Percentiles rank a stretch among this genome's conserved stretches.
Conservation (phyloP, 1,140 invertebrate species). For the Hypsibius dujardini region DNA sequence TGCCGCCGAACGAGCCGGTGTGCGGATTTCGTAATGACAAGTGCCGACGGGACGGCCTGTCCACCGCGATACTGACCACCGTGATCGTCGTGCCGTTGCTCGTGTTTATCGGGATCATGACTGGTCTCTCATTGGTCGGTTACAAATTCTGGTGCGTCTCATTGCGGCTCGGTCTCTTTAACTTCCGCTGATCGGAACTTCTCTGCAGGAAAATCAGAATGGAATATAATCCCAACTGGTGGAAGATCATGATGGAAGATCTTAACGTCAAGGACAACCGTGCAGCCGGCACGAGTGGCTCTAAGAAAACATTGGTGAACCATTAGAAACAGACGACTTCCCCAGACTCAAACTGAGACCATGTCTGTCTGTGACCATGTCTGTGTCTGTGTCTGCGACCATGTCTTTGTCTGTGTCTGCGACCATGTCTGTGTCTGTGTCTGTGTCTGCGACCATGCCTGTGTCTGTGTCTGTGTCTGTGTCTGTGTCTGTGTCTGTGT, state of each 20-base stretch:
- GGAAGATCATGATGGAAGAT: not conserved
- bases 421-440: too few relatives aligned
- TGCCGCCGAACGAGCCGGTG: not conserved
- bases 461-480: too few relatives aligned
- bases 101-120: not conserved
- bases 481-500: too few relatives aligned
- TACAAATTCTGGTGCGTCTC: not conserved
- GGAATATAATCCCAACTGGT: conserved; percentile 6
- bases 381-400: too few relatives aligned
- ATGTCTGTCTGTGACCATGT: too few relatives aligned
- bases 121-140: not conserved
- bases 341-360: too few relatives aligned
- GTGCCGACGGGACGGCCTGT: not conserved
- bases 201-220: not conserved
- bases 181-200: not conserved
- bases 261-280: not conserved
- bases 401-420: too few relatives aligned
- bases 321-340: too few relatives aligned
- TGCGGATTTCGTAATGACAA: conserved; percentile 10
- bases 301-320: not conserved
- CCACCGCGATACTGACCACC: not conserved
- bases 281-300: not conserved
- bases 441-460: too few relatives aligned
- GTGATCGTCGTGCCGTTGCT: not conserved
- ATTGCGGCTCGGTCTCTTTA: not conserved